Evolutionary conservation across 2,888 invertebrate genomes (phyloP).

Genomic region (Tenthredo mesomela): DNA sequence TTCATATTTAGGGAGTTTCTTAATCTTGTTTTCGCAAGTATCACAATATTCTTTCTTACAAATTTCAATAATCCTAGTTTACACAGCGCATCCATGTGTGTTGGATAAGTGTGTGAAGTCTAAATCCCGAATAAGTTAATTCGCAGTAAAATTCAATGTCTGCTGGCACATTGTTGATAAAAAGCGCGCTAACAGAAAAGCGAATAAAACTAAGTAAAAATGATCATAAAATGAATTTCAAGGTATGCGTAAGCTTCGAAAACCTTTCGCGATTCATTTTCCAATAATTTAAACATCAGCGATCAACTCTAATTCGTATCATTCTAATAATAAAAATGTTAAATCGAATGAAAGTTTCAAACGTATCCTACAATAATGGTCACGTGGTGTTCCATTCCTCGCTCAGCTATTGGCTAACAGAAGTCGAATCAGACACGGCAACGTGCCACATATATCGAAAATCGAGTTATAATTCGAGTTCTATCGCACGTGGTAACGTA

Average conservation of each 20-base stretch:
- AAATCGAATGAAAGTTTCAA: not conserved
- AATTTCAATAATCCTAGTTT: not conserved
- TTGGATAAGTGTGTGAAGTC: not conserved
- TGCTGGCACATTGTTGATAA: no score
- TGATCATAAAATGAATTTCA: not conserved
- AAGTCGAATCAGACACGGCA: slow-evolving; percentile 58
- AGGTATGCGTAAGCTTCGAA: not conserved
- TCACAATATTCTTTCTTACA: not conserved
- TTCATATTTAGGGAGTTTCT: no score
- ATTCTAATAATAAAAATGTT: not conserved
- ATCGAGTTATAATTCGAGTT: slow-evolving; percentile 39
- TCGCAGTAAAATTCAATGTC: not conserved
- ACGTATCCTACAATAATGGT: not conserved
- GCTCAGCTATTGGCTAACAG: slow-evolving; percentile 18
- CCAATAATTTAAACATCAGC: not conserved
- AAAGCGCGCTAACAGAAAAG: not conserved
- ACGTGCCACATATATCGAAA: slow-evolving; percentile 54
- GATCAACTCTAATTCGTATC: not conserved
- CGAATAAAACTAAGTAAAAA: not conserved
- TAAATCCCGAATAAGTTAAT: not conserved
- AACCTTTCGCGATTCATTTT: not conserved
- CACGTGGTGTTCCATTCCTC: slow-evolving; percentile 18
- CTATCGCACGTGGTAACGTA: slow-evolving; percentile 33
- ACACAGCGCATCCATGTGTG: not conserved
- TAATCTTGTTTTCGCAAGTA: no score